Base-by-base conservation (phyloP, 2,888 invertebrate genomes). In the Acronicta aceris region DNA sequence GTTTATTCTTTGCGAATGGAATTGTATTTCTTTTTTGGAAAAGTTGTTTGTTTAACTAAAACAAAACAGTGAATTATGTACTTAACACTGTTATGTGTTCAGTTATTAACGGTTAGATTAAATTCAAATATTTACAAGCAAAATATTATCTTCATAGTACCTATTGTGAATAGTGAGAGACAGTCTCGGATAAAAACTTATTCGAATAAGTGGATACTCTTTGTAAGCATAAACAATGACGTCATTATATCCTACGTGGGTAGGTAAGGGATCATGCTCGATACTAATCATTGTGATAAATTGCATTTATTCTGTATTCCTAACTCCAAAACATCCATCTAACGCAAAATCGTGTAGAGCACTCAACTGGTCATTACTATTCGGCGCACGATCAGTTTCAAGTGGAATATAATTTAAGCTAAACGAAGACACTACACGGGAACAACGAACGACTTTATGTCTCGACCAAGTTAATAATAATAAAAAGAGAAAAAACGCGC, bases 381-480 rank as follows among this genome's bases (percentile, higher is more conserved):
- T 82, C 81, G 70, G 65, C 59, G 67, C 75, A 68, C 79, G 81
- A 36, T 73, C 67, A 57, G 59, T 65, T 66, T 66, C 69, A 74
- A 63, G 66, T 66, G 48, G 36, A 52, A 51, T 54, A 52, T 73
- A 73, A 73, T 68, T 57, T 38, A 59, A 71, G 16, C 54, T 56
- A 43, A 72, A 47, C 57, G 41, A 49, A 67, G 63, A 52, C 58
- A 67, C 55, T 46, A 64, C 59, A 69, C 5, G 53, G 60, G 62
- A 61, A 57, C 64, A 65, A 57, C 57, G 65, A 48, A 66, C 69
- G 65, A 43, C 60, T 61, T 59, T 66, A 53, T 71, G 66, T 75
- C 82, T 78, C 82, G 78, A 86, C 88, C 87, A 88, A 89, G 88
- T 89, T 92, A 91, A 91, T 93, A 93, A 93, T 93, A 94, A 92